Base-by-base conservation (phyloP, 92 coral and sea anemone genomes). In the Epizoanthus rinbou region DNA sequence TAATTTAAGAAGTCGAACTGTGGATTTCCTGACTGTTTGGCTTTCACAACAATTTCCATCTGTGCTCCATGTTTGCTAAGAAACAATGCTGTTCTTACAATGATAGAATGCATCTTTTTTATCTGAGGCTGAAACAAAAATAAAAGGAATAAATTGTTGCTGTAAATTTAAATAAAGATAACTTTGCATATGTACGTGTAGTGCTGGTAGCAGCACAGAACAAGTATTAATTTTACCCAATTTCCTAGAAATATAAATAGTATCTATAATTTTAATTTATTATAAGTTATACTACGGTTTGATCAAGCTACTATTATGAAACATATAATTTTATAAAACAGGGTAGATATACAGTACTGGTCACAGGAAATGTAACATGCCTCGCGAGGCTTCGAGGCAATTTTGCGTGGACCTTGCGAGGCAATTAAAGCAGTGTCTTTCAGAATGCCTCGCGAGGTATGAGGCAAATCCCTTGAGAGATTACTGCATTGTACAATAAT, bases 11-110 rank as follows among this genome's bases (percentile, higher is more conserved):
- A 97, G 78, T 92, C 99, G 92, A 97, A 97, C 91, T 97, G 99
- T 8, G 95, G 98, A 80, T 97, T 97, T 10, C 99, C 99, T 17
- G 99, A 96, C 86, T 97, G 99, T 76, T 97, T 97, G 82, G 99
- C 99, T 80, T 97, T 97, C 14, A 97, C 90, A 8, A 97, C 88
- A 76, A 97, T 97, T 82, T 97, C 99, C 99, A 97, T 97, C 83
- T 97, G 99, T 10, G 92, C 88, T 4, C 99, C 97, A 22, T 97
- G 99, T 74, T 89, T 92, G 58, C 94, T 91, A 75, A 97, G 94
- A 85, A 97, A 97, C 85, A 92, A 64, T 45, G 99, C 99, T 58
- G 99, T 97, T 76, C 87, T 97, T 21, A 87, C 99, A n/a, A 97
- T 90, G 76, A 97, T 97, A 71, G 97, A 91, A 79, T 97, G 93